Evolutionary conservation across 1,140 invertebrate species (phyloP).

Genomic region (Nebria ingens): DNA sequence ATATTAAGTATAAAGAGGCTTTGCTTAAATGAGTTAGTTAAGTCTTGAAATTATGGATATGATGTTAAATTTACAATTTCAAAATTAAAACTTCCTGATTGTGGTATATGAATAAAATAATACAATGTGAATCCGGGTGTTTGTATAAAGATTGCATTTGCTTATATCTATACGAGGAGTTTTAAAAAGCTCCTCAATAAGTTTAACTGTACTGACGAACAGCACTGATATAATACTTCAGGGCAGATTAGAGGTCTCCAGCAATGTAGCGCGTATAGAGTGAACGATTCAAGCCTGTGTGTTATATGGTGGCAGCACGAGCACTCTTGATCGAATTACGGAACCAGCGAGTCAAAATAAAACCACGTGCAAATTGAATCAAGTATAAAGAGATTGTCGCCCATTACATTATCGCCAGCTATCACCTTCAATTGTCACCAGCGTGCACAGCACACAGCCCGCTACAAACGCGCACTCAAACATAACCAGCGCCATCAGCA

Average conservation of each 20-base stretch:
- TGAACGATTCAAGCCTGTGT: neutral
- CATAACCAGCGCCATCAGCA: too few species aligned
- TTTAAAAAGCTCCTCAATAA: too few species aligned
- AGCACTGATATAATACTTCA: neutral
- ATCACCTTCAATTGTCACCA: constrained; percentile 26
- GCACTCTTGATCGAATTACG: constrained; percentile 25
- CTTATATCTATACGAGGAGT: too few species aligned
- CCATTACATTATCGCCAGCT: constrained; percentile 12
- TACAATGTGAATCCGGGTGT: too few species aligned
- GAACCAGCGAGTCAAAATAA: constrained; percentile 22
- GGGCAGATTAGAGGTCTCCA: neutral
- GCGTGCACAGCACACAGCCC: neutral
- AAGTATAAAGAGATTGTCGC: constrained; percentile 26
- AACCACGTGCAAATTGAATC: constrained; percentile 28
- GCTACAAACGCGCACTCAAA: neutral
- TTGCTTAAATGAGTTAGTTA: too few species aligned
- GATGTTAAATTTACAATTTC: too few species aligned
- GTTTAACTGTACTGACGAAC: neutral
- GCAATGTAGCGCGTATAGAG: neutral
- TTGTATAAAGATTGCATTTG: too few species aligned
- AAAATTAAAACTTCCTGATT: too few species aligned
- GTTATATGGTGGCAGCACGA: neutral
- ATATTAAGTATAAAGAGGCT: too few species aligned
- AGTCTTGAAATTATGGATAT: too few species aligned
- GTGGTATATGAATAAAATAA: too few species aligned